phyloP scores from a whole-genome alignment of 2,113 vertebrate species.

The Colaptes auratus region DNA sequence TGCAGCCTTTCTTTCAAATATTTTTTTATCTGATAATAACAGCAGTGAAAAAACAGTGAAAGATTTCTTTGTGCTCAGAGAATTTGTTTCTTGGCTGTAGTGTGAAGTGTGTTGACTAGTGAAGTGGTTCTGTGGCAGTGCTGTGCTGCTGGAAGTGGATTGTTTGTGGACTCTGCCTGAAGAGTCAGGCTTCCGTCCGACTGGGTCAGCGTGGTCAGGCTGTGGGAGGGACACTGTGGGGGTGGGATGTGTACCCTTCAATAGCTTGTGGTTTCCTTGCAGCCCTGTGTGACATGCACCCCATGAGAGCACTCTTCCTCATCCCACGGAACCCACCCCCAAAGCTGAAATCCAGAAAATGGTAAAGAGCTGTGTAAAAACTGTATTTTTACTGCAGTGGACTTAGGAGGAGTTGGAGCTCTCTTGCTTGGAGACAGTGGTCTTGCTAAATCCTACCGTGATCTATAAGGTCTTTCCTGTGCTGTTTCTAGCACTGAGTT shows the following conservation, averaged over 20 bases:
- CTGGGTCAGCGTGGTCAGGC: not conserved
- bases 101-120: not conserved
- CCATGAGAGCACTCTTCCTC: constrained; percentile 93
- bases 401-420: not conserved
- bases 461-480: not conserved
- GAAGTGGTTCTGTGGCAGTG: not conserved
- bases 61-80: not conserved
- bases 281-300: constrained; percentile 96
- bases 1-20: constrained; percentile 10
- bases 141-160: not conserved
- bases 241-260: not conserved
- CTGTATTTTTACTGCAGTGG: not conserved
- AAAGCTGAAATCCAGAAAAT: constrained; percentile 93
- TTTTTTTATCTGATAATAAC: not conserved
- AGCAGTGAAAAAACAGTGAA: not conserved
- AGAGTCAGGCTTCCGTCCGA: not conserved
- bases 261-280: constrained; percentile 56
- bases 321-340: constrained; percentile 92
- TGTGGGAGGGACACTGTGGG: not conserved
- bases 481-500: not conserved
- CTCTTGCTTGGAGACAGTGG: not conserved
- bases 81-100: not conserved
- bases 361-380: constrained; percentile 76
- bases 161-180: not conserved
- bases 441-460: not conserved